These are phyloP conservation scores for Acleris emargana DNA, from an alignment of 2,888 invertebrate species.

Conservation along the genomic window DNA sequence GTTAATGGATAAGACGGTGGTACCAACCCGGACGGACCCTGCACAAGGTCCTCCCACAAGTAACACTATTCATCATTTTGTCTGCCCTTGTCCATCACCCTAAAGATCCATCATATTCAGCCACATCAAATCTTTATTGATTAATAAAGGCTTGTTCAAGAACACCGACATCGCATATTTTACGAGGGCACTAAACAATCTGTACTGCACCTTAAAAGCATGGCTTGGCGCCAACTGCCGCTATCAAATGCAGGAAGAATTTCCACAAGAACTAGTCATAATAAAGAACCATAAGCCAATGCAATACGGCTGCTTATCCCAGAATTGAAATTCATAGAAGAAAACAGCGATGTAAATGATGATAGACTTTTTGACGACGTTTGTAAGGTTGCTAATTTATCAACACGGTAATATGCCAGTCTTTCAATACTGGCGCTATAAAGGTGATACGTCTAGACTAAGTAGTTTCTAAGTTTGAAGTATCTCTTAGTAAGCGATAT, in stretches of 20 bases:
- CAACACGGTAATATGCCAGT: constrained; percentile 5
- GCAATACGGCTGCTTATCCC: constrained; percentile 10
- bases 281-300: constrained; percentile 14
- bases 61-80: too few relatives aligned
- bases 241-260: constrained; percentile 24
- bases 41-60: too few relatives aligned
- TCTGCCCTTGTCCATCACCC: too few relatives aligned
- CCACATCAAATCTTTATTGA: constrained; percentile 7
- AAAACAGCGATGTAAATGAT: neutral
- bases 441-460: constrained; percentile 34
- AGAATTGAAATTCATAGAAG: neutral
- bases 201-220: constrained; percentile 24
- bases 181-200: constrained; percentile 23
- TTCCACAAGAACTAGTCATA: constrained; percentile 7
- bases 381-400: constrained; percentile 2
- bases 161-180: constrained; percentile 21
- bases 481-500: constrained; percentile 31
- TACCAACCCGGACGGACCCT: too few relatives aligned
- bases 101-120: neutral
- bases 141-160: constrained; percentile 6
- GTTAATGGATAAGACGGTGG: too few relatives aligned
- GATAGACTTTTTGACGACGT: constrained; percentile 1
- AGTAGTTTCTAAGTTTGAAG: constrained; percentile 31
- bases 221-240: constrained; percentile 25
- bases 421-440: constrained; percentile 26